Evolutionary conservation across 2,113 vertebrate genomes (phyloP).

Genomic region (Turdus rufiventris): DNA sequence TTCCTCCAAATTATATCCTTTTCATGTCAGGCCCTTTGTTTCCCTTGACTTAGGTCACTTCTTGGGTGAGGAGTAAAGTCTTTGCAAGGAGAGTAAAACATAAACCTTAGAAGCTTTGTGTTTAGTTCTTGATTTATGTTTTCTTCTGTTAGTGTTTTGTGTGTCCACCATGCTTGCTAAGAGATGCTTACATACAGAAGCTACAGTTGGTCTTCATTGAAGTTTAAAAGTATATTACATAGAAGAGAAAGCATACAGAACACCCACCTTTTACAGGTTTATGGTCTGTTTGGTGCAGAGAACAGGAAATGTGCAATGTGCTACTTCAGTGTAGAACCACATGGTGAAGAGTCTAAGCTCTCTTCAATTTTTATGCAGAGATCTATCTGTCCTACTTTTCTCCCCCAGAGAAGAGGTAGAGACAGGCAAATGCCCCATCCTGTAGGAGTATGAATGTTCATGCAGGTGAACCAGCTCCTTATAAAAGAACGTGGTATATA

Average conservation of each 20-base stretch:
- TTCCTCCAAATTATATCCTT: constrained; percentile 99
- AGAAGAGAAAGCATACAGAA: not conserved
- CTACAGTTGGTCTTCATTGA: not conserved
- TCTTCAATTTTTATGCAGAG: not conserved
- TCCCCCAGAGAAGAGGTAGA: not conserved
- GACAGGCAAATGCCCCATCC: not conserved
- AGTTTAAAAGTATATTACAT: not conserved
- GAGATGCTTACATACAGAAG: not conserved
- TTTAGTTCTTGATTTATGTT: not conserved
- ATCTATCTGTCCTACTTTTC: not conserved
- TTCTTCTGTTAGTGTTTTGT: not conserved
- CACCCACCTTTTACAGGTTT: not conserved
- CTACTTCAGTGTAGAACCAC: not conserved
- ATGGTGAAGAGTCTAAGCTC: not conserved
- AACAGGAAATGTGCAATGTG: not conserved
- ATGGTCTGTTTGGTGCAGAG: not conserved
- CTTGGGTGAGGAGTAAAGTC: not conserved
- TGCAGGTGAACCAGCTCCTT: not conserved
- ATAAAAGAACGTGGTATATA: not conserved
- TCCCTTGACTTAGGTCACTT: not conserved
- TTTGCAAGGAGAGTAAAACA: not conserved
- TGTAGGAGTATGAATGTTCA: not conserved
- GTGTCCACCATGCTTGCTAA: not conserved
- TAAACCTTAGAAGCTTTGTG: not conserved
- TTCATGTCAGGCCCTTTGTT: not conserved